Evolutionary conservation across 1,140 invertebrate genomes (phyloP).

Genomic region (Drepana arcuata): DNA sequence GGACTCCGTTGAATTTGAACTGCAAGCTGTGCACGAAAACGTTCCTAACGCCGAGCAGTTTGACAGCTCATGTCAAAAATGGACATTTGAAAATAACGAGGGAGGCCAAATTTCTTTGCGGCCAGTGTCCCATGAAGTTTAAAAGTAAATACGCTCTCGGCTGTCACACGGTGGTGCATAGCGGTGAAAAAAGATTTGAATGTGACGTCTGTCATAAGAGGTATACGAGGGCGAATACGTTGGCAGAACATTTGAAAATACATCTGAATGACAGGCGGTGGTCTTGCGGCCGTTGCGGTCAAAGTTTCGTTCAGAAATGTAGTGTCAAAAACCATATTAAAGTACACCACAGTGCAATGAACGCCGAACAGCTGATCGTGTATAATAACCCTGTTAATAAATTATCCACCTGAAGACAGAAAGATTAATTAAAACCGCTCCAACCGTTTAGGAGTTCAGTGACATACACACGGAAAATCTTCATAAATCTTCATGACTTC

Average conservation of each 20-base stretch:
- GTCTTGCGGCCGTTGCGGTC: conserved; percentile 50
- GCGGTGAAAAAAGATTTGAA: conserved; percentile 68
- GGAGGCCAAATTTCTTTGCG: conserved; percentile 19
- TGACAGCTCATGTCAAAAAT: conserved; percentile 11
- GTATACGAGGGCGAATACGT: conserved; percentile 76
- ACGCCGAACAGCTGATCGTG: conserved; percentile 6
- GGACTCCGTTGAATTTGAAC: conserved; percentile 6
- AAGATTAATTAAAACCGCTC: no score
- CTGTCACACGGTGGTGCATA: conserved; percentile 74
- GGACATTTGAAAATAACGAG: conserved; percentile 20
- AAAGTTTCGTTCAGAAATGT: conserved; percentile 47
- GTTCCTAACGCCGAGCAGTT: conserved; percentile 5
- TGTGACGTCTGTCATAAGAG: conserved; percentile 69
- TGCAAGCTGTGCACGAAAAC: conserved; percentile 12
- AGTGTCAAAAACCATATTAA: conserved; percentile 29
- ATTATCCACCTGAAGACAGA: no score
- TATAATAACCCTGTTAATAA: conserved; percentile 6
- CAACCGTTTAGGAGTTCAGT: no score
- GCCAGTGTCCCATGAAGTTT: conserved; percentile 24
- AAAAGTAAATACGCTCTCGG: conserved; percentile 22
- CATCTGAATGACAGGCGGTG: conserved; percentile 65
- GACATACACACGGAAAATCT: no score
- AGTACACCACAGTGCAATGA: conserved; percentile 14
- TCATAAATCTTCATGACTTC: no score
- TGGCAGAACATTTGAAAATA: conserved; percentile 77